These are phyloP conservation scores for Grus americana DNA, from an alignment of 2,113 vertebrate species.

Conservation along the genomic window DNA sequence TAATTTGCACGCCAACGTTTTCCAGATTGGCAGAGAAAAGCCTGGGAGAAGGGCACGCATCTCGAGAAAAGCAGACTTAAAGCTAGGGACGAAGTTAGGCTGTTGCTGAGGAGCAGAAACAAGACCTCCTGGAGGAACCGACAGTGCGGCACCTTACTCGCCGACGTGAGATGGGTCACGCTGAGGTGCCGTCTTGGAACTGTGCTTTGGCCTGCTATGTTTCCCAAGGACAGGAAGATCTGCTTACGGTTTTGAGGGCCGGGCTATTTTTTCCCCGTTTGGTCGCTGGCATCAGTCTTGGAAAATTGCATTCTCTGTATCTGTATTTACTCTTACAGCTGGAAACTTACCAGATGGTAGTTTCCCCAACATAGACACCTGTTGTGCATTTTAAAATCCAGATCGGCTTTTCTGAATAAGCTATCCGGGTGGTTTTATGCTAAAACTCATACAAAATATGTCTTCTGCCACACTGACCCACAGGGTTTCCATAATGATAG, in stretches of 20 bases:
- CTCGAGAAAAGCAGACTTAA: neutral
- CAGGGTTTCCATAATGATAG: neutral
- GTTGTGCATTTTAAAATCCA: neutral
- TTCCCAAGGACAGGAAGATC: neutral
- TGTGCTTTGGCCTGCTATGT: neutral
- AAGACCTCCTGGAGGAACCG: neutral
- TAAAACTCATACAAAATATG: neutral
- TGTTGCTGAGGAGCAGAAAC: neutral
- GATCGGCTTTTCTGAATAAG: neutral
- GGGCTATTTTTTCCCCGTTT: neutral
- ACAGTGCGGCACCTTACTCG: neutral
- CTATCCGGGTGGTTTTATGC: neutral
- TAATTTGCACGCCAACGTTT: neutral
- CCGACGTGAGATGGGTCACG: fast-evolving
- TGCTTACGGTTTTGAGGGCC: fast-evolving
- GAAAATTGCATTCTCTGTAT: neutral
- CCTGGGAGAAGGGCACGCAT: neutral
- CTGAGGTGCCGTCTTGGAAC: neutral
- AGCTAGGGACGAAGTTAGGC: neutral
- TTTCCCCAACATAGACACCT: neutral
- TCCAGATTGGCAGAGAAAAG: neutral
- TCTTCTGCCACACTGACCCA: neutral
- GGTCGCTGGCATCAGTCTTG: neutral
- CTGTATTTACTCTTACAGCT: neutral
- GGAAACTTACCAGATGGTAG: neutral